These are phyloP conservation scores for Nematolebias whitei DNA, from an alignment of 2,113 vertebrate genomes.

Conservation along the genomic window DNA sequence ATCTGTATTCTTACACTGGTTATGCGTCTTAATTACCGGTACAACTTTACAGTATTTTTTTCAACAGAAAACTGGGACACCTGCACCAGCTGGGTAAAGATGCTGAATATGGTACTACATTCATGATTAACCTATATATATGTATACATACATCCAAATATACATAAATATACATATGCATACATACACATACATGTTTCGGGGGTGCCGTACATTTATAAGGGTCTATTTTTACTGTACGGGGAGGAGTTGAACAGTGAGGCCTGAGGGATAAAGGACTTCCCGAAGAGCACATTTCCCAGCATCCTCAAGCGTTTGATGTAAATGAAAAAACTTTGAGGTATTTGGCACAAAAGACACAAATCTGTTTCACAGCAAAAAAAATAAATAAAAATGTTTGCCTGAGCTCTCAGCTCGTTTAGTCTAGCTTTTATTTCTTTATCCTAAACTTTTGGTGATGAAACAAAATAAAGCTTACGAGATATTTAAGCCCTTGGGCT, in stretches of 20 bases:
- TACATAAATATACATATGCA: no score
- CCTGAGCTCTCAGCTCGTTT: not conserved
- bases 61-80: not conserved
- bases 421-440: conserved; percentile 1
- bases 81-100: not conserved
- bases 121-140: no score
- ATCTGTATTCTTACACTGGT: not conserved
- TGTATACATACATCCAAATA: no score
- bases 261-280: no score
- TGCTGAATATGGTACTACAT: not conserved
- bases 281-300: not conserved
- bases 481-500: conserved; percentile 24
- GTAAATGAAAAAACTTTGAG: no score
- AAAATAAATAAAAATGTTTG: not conserved
- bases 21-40: no score
- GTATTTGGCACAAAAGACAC: not conserved
- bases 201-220: no score
- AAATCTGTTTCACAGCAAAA: not conserved
- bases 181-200: no score
- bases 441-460: conserved; percentile 1
- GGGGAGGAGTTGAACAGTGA: no score
- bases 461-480: conserved; percentile 18
- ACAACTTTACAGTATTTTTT: no score
- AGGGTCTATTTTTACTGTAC: no score
- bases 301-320: not conserved